A percentile compares a stretch with the other conserved stretches of the same genome.
Evolutionary conservation across 2,888 invertebrate species (phyloP).

Genomic region (Leptura quadrifasciata): DNA sequence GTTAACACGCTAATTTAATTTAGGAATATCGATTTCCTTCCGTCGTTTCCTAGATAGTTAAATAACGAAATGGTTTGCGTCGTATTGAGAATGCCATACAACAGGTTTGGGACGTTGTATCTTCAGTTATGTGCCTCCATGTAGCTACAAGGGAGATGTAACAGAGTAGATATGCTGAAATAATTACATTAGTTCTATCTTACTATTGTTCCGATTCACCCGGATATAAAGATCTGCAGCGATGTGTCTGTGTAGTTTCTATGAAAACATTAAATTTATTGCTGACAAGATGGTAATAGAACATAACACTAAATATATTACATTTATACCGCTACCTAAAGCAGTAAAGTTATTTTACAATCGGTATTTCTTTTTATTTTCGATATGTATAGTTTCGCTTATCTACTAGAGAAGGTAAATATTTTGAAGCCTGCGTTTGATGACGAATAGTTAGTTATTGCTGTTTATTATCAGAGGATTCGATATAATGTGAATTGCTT

Average conservation of each 20-base stretch:
- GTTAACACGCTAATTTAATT: slow-evolving; percentile 61
- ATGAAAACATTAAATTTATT: not conserved
- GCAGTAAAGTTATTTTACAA: not conserved
- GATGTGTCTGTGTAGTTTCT: slow-evolving; percentile 7
- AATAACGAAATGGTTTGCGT: slow-evolving; percentile 1
- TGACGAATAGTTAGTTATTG: no score
- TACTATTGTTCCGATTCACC: slow-evolving; percentile 4
- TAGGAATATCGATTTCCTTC: slow-evolving; percentile 57
- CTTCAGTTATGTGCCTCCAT: not conserved
- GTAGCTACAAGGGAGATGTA: slow-evolving; percentile 6
- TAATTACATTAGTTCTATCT: slow-evolving; percentile 22
- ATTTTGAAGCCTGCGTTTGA: no score
- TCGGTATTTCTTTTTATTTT: not conserved
- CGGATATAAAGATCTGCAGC: slow-evolving; percentile 3
- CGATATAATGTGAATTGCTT: no score
- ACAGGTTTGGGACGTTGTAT: slow-evolving; percentile 22
- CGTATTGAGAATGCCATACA: not conserved
- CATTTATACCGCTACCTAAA: not conserved
- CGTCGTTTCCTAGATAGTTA: slow-evolving; percentile 28
- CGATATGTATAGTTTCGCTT: not conserved
- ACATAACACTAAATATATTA: slow-evolving; percentile 1
- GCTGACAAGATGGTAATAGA: not conserved
- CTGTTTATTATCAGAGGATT: no score
- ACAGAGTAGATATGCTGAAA: slow-evolving; percentile 17
- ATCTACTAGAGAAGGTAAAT: no score